A percentile compares a stretch with the other conserved stretches of the same genome.
Conservation (phyloP, 2,888 invertebrate genomes). For the Pantelozetes paolii region DNA sequence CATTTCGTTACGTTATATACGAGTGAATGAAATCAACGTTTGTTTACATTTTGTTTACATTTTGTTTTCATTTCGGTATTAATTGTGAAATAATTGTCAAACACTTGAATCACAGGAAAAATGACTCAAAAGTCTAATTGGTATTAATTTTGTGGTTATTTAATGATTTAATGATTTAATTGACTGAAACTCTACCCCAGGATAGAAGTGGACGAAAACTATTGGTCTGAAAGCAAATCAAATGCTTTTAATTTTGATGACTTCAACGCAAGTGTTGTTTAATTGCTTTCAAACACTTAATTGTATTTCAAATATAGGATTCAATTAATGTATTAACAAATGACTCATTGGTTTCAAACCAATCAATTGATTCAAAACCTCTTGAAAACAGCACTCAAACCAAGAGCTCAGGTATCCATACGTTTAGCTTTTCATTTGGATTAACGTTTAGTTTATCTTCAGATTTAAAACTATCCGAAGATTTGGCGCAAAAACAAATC, state of each 20-base stretch:
- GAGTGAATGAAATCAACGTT: no score
- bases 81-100: no score
- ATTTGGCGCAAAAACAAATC: slow-evolving; percentile 14
- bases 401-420: slow-evolving; percentile 5
- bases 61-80: no score
- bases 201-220: slow-evolving; percentile 1
- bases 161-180: background rate
- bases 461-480: slow-evolving; percentile 18
- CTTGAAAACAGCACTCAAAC: background rate
- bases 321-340: background rate
- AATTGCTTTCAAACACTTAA: background rate
- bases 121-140: slow-evolving; percentile 1
- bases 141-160: background rate
- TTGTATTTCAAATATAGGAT: background rate
- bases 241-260: slow-evolving; percentile 24
- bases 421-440: background rate
- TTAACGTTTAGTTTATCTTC: background rate
- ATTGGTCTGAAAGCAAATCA: slow-evolving; percentile 22
- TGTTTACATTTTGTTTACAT: no score
- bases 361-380: background rate
- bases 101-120: no score
- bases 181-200: background rate
- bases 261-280: background rate
- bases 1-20: background rate
- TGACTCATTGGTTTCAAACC: background rate